A percentile compares a stretch with the other conserved stretches of the same genome.
These are phyloP conservation scores for Turnix velox DNA, from an alignment of 2,113 vertebrate genomes.

Conservation along the genomic window DNA sequence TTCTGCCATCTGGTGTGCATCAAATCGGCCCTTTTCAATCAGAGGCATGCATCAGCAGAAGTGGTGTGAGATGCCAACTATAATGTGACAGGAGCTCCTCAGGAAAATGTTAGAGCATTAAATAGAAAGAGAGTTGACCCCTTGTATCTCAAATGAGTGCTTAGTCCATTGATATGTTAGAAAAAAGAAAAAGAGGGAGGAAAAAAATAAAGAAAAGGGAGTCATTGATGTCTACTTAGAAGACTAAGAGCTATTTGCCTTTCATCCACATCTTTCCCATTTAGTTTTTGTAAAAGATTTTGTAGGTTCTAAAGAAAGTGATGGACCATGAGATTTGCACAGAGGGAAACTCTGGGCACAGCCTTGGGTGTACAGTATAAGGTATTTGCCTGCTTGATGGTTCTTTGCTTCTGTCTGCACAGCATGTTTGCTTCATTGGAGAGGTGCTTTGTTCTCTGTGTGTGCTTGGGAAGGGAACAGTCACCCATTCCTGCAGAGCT, in stretches of 20 bases:
- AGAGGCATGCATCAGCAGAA: neutral
- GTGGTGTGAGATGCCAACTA: neutral
- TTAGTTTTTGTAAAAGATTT: neutral
- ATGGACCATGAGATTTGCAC: neutral
- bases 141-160: neutral
- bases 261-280: neutral
- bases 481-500: neutral
- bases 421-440: neutral
- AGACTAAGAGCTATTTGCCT: accelerated
- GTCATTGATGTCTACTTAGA: neutral
- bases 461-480: neutral
- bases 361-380: neutral
- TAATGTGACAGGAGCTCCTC: neutral
- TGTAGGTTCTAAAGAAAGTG: neutral
- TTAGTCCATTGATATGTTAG: neutral
- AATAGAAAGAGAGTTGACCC: neutral
- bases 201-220: neutral
- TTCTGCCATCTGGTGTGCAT: neutral
- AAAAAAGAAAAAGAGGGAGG: neutral
- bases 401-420: neutral
- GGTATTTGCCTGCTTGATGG: neutral
- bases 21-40: neutral
- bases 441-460: neutral
- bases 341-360: neutral
- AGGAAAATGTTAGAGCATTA: neutral